These are phyloP conservation scores for Stomatorhinus ivindoensis DNA, from an alignment of 2,113 vertebrate genomes.

Conservation along the genomic window DNA sequence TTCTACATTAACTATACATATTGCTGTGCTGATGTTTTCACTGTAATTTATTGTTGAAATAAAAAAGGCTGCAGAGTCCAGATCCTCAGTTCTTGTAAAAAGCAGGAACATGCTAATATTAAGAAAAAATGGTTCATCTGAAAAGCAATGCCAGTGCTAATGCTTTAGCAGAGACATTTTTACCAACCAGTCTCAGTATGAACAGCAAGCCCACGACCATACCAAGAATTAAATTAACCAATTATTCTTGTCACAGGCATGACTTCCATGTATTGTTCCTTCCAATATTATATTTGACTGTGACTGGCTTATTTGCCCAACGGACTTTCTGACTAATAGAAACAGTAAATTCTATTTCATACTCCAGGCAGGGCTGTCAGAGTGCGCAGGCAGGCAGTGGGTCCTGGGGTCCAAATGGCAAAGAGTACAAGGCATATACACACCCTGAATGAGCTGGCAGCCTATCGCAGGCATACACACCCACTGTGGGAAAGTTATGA, in stretches of 20 bases:
- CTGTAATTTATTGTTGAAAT: background rate
- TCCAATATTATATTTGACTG: background rate
- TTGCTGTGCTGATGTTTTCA: background rate
- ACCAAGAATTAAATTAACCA: background rate
- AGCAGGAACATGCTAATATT: background rate
- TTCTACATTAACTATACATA: background rate
- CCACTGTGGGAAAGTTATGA: background rate
- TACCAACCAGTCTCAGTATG: background rate
- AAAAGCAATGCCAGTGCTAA: background rate
- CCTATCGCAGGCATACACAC: too few relatives aligned
- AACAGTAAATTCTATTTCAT: background rate
- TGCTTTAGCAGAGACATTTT: background rate
- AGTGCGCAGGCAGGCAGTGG: background rate
- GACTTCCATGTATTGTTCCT: background rate
- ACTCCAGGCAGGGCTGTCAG: background rate
- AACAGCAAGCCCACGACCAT: background rate
- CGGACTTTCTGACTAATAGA: background rate
- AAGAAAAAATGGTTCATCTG: background rate
- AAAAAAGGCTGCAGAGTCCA: background rate
- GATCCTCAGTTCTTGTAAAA: background rate
- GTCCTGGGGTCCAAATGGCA: background rate
- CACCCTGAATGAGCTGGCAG: background rate
- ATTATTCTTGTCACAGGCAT: background rate
- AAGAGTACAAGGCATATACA: background rate
- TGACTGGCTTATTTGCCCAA: background rate